These are phyloP conservation scores for Paramuricea clavata DNA, from an alignment of 92 coral and sea anemone genomes.

Conservation along the genomic window DNA sequence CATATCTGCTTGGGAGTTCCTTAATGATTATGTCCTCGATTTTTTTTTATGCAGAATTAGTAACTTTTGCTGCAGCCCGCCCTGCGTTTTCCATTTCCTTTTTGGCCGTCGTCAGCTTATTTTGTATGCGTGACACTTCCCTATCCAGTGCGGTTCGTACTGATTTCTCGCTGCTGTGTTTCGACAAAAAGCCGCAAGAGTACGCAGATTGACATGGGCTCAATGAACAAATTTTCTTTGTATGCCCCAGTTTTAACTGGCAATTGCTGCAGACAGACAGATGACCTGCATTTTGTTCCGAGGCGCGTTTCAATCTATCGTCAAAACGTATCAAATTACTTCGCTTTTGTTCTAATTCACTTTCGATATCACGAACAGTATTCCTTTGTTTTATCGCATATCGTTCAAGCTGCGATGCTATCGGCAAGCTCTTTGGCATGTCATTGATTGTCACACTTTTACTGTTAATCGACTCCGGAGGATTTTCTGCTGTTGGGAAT, in stretches of 20 bases:
- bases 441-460: no score
- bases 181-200: slow-evolving; percentile 48
- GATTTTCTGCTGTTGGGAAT: no score
- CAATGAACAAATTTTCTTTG: neutral
- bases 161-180: slow-evolving; percentile 48
- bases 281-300: no score
- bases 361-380: no score
- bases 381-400: no score
- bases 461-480: no score
- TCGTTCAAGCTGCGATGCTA: no score
- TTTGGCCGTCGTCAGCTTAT: slow-evolving; percentile 30
- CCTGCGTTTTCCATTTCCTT: slow-evolving; percentile 52
- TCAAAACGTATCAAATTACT: no score
- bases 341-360: no score
- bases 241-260: neutral
- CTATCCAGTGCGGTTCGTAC: slow-evolving; percentile 22
- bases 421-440: no score
- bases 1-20: slow-evolving; percentile 61
- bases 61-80: slow-evolving; percentile 58
- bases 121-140: slow-evolving; percentile 18
- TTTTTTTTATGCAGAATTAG: slow-evolving; percentile 38
- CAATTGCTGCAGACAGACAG: neutral
- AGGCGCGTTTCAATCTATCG: no score
- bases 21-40: slow-evolving; percentile 60
- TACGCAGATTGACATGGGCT: slow-evolving; percentile 54